phyloP scores from a whole-genome alignment of 1,140 invertebrate species.

The Philopotamus ludificatus region DNA sequence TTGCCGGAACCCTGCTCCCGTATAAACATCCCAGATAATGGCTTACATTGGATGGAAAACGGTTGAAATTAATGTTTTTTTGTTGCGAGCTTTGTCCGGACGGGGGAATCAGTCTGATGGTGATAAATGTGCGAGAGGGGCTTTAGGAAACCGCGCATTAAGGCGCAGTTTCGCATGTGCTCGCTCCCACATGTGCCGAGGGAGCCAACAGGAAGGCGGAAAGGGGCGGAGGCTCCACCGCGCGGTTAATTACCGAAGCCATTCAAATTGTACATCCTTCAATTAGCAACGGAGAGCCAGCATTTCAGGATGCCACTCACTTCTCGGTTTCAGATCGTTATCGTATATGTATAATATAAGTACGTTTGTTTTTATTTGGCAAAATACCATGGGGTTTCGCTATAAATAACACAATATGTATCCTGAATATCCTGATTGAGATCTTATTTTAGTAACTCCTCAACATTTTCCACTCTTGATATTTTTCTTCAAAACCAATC shows the following conservation, averaged over 20 bases:
- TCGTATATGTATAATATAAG: too few relatives aligned
- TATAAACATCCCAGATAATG: constrained; percentile 16
- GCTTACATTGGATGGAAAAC: constrained; percentile 1
- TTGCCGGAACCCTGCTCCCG: background rate
- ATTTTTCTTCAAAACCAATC: too few relatives aligned
- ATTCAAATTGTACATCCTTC: background rate
- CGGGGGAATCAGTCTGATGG: background rate
- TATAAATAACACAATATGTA: too few relatives aligned
- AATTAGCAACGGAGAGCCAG: too few relatives aligned
- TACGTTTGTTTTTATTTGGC: too few relatives aligned
- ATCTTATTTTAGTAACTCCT: too few relatives aligned
- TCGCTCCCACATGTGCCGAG: background rate
- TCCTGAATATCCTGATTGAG: too few relatives aligned
- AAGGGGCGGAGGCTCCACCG: constrained; percentile 3
- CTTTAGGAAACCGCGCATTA: constrained; percentile 16
- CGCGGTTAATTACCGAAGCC: constrained; percentile 10
- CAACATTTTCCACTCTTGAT: too few relatives aligned
- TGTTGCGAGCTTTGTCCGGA: background rate
- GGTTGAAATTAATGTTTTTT: constrained; percentile 11
- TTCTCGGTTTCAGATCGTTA: too few relatives aligned
- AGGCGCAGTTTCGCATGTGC: background rate
- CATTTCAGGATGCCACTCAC: too few relatives aligned
- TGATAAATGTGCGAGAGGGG: background rate
- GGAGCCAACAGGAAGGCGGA: background rate
- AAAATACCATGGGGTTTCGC: too few relatives aligned